Conservation (phyloP, 2,797 vertebrate species). For the Oreochromis grahami region DNA sequence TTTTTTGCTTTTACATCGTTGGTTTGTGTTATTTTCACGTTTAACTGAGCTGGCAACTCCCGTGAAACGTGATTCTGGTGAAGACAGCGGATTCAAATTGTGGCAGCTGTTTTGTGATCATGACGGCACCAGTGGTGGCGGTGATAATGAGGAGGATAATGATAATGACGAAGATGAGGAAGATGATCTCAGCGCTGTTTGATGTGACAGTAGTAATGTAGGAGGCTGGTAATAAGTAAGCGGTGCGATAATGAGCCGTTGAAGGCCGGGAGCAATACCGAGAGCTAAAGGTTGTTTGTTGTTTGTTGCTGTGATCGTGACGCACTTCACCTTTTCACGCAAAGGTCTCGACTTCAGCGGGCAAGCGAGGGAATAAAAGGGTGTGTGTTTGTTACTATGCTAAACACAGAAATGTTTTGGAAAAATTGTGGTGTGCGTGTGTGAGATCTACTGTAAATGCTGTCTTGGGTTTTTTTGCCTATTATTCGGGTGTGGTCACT, state of each 20-base stretch:
- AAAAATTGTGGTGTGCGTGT: neutral
- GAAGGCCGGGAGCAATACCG: neutral
- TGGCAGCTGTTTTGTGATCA: conserved; percentile 18
- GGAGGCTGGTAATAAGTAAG: neutral
- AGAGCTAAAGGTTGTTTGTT: conserved; percentile 17
- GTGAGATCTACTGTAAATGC: neutral
- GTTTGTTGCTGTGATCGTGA: conserved; percentile 29
- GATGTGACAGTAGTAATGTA: conserved; percentile 5
- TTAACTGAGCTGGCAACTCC: neutral
- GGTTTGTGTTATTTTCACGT: neutral
- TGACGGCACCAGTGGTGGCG: neutral
- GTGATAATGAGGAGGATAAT: conserved; percentile 7
- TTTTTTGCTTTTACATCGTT: neutral
- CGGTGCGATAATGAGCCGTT: neutral
- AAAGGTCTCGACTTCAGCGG: conserved; percentile 26
- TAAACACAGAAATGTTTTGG: neutral
- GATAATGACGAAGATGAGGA: conserved; percentile 8
- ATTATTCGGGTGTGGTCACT: neutral
- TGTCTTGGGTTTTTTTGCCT: neutral
- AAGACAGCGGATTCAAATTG: neutral
- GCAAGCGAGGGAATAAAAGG: neutral
- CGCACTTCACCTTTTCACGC: conserved; percentile 31
- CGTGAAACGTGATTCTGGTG: neutral
- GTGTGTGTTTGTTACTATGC: neutral
- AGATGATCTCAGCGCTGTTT: conserved; percentile 2